Evolutionary conservation across 2,888 invertebrate genomes (phyloP).

Genomic region (Mallateleia sp.): DNA sequence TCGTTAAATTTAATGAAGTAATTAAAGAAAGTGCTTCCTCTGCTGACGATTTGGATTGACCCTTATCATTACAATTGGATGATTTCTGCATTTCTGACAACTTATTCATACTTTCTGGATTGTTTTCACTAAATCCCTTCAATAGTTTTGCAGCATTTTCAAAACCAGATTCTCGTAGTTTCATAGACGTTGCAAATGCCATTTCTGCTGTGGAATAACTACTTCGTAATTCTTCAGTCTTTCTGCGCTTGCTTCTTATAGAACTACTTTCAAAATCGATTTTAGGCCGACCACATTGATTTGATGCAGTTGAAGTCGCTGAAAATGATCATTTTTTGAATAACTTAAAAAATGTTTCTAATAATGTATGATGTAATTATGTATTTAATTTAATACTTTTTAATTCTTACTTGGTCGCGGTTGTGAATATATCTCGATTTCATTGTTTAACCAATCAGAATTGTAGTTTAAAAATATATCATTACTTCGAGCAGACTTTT

Average conservation of each 20-base stretch:
- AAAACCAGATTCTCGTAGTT: neutral
- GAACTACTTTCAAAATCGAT: conserved; percentile 5
- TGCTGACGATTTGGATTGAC: neutral
- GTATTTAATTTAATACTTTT: too few relatives aligned
- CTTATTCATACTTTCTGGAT: neutral
- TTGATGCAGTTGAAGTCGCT: too few relatives aligned
- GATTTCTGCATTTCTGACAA: too few relatives aligned
- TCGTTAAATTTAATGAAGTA: conserved; percentile 7
- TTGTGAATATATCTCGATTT: neutral
- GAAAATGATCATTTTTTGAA: too few relatives aligned
- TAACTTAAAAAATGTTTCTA: too few relatives aligned
- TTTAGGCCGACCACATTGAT: conserved; percentile 10
- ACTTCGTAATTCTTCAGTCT: conserved; percentile 5
- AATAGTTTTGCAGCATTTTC: conserved; percentile 1
- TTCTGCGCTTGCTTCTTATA: conserved; percentile 15
- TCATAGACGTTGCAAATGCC: neutral
- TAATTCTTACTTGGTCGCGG: neutral
- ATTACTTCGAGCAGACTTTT: neutral
- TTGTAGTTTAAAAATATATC: neutral
- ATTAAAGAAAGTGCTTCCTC: conserved; percentile 7
- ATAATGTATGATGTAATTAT: too few relatives aligned
- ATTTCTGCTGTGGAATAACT: neutral
- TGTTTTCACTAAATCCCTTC: neutral
- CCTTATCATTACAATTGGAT: neutral
- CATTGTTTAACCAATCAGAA: neutral